phyloP scores from a whole-genome alignment of 30 jellyfish, hydroid and myxozoan genomes.

The Turritopsis rubra region DNA sequence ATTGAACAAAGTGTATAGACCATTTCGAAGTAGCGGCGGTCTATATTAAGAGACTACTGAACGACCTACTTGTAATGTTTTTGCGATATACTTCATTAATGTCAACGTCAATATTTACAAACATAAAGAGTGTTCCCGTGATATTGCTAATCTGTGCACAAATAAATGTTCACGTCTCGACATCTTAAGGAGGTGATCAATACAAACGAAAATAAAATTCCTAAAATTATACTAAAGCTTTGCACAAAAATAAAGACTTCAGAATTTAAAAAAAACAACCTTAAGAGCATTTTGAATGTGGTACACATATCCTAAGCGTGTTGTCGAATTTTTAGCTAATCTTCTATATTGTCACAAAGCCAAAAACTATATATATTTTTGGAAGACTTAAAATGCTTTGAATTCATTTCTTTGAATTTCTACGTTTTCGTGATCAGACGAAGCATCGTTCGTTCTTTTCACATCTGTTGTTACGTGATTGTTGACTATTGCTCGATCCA shows the following conservation, averaged over 20 bases:
- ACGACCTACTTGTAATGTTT: neutral
- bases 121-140: neutral
- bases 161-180: neutral
- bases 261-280: neutral
- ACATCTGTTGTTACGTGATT: neutral
- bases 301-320: neutral
- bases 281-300: neutral
- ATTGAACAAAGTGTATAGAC: no score
- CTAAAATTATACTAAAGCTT: neutral
- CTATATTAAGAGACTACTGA: no score
- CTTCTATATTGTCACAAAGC: no score
- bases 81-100: neutral
- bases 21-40: no score
- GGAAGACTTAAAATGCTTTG: no score
- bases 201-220: neutral
- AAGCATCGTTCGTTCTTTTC: no score
- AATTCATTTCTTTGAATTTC: no score
- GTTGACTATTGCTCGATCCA: neutral
- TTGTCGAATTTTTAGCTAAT: neutral
- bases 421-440: no score
- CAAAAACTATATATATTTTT: no score
- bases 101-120: neutral
- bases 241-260: neutral
- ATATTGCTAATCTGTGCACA: neutral
- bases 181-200: neutral